Percentiles rank a stretch among this genome's conserved stretches.
These are phyloP conservation scores for Artibeus lituratus DNA, from an alignment of 2,797 vertebrate genomes.

Conservation along the genomic window DNA sequence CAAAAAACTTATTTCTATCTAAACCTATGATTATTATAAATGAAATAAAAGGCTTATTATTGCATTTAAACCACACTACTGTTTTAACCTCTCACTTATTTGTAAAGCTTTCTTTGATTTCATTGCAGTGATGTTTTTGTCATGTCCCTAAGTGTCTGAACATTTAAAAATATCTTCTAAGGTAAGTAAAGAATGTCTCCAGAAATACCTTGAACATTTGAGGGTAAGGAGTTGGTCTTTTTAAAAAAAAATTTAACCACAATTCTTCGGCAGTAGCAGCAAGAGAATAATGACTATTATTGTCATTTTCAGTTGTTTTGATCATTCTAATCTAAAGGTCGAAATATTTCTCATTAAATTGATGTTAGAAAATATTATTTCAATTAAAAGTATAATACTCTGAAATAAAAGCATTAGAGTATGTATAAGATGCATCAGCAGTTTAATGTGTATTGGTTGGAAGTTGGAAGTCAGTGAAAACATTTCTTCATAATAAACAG, in stretches of 20 bases:
- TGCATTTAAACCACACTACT: background rate
- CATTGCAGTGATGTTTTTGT: background rate
- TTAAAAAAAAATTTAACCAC: background rate
- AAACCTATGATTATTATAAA: background rate
- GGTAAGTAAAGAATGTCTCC: background rate
- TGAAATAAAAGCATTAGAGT: background rate
- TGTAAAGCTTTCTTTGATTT: background rate
- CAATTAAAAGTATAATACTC: background rate
- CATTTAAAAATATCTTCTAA: background rate
- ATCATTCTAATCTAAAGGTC: background rate
- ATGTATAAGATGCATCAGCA: background rate
- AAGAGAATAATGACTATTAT: background rate
- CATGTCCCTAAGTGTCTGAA: background rate
- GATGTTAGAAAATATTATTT: background rate
- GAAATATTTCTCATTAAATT: background rate
- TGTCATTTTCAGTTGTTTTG: background rate
- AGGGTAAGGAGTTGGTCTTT: background rate
- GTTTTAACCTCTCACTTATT: background rate
- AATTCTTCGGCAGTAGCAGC: background rate
- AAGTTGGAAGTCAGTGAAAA: background rate
- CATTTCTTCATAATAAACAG: background rate
- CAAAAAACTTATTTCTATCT: background rate
- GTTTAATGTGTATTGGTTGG: background rate
- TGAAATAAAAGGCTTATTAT: background rate
- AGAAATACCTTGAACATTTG: background rate